Evolutionary conservation across 2,113 vertebrate species (phyloP).

Genomic region (Boleophthalmus pectinirostris): DNA sequence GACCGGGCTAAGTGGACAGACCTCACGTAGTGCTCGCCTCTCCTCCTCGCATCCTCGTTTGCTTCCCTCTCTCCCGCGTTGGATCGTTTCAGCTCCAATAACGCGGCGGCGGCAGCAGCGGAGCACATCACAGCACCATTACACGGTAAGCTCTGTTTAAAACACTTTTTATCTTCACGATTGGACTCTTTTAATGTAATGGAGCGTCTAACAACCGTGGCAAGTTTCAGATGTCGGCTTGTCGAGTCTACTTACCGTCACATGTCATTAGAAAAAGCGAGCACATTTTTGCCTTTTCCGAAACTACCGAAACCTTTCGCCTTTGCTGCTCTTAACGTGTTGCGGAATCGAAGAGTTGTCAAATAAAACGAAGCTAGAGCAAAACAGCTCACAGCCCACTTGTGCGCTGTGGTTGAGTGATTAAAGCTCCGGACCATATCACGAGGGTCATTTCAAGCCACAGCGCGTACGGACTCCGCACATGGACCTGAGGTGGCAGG

Average conservation of each 20-base stretch:
- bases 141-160: slow-evolving; percentile 45
- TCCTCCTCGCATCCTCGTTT: slow-evolving; percentile 47
- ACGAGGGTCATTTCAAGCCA: slow-evolving; percentile 2
- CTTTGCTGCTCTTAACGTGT: neutral
- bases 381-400: neutral
- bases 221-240: slow-evolving; percentile 21
- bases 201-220: neutral
- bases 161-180: neutral
- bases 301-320: neutral
- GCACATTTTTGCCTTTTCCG: slow-evolving; percentile 15
- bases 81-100: slow-evolving; percentile 45
- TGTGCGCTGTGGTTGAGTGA: slow-evolving; percentile 7
- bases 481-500: neutral
- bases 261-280: neutral
- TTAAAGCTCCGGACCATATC: slow-evolving; percentile 31
- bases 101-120: neutral
- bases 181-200: slow-evolving; percentile 9
- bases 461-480: slow-evolving; percentile 12
- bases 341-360: slow-evolving; percentile 2
- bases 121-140: neutral
- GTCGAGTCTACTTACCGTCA: slow-evolving; percentile 1
- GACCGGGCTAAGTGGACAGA: slow-evolving; percentile 53
- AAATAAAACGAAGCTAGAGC: neutral
- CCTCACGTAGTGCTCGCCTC: slow-evolving; percentile 50
- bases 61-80: slow-evolving; percentile 23